phyloP scores from a whole-genome alignment of 2,888 invertebrate species.

The Rotaria socialis region DNA sequence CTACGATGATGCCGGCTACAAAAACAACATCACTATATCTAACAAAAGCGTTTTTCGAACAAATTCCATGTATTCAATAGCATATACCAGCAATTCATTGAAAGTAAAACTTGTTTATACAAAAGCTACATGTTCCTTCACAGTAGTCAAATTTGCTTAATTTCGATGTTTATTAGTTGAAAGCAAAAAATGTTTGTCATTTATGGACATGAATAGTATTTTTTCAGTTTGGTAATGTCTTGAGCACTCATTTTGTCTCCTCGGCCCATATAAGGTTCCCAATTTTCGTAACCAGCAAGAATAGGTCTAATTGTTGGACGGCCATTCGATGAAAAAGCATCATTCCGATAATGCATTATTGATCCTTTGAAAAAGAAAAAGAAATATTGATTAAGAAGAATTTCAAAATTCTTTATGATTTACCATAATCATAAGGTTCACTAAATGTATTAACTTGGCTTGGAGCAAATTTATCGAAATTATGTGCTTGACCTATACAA shows the following conservation, averaged over 20 bases:
- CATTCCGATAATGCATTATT: conserved; percentile 44
- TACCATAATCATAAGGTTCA: conserved; percentile 38
- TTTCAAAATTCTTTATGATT: too few relatives aligned
- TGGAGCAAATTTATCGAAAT: conserved; percentile 37
- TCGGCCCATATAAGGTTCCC: background rate
- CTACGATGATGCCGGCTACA: too few relatives aligned
- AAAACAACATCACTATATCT: too few relatives aligned
- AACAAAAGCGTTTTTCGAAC: too few relatives aligned
- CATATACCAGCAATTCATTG: too few relatives aligned
- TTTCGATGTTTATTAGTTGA: too few relatives aligned
- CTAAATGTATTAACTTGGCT: background rate
- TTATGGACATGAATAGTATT: background rate
- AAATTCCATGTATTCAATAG: too few relatives aligned
- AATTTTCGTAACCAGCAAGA: background rate
- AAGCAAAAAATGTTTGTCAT: background rate
- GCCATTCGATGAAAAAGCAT: conserved; percentile 42
- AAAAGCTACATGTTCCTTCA: too few relatives aligned
- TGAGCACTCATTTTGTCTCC: background rate
- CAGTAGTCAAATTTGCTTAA: too few relatives aligned
- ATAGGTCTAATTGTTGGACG: conserved; percentile 28
- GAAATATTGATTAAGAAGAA: too few relatives aligned
- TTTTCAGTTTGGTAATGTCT: background rate
- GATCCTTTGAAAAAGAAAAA: background rate
- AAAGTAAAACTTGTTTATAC: too few relatives aligned
- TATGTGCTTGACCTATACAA: conserved; percentile 19